phyloP scores from a whole-genome alignment of 1,140 invertebrate genomes.

The Idris sp. region DNA sequence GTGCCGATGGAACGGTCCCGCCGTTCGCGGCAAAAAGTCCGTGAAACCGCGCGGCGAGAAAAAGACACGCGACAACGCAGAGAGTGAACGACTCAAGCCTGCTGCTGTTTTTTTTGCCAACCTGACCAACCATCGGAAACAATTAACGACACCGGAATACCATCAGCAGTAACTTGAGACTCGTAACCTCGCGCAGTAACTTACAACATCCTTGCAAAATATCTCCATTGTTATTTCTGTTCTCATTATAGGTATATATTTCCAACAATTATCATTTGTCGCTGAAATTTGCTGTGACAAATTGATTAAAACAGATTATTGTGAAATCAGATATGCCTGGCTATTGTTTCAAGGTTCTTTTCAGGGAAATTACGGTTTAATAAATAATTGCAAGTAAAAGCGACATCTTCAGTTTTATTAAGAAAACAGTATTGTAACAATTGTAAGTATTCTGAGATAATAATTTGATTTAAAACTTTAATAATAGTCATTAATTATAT shows the following conservation, averaged over 20 bases:
- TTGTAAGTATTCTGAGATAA: no score
- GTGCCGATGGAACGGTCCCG: slow-evolving; percentile 40
- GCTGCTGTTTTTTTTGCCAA: slow-evolving; percentile 42
- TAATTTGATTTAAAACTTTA: no score
- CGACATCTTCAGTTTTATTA: no score
- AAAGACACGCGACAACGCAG: no score
- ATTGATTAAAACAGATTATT: slow-evolving; percentile 42
- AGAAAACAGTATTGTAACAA: no score
- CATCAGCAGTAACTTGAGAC: slow-evolving; percentile 33
- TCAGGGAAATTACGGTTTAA: slow-evolving; percentile 25
- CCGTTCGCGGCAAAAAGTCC: slow-evolving; percentile 44
- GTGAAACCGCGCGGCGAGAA: slow-evolving; percentile 40
- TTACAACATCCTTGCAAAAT: slow-evolving; percentile 45
- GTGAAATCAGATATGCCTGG: slow-evolving; percentile 11
- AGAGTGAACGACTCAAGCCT: no score
- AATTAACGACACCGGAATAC: slow-evolving; percentile 59
- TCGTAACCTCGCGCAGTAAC: no score
- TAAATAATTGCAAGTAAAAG: no score
- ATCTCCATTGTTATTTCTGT: slow-evolving; percentile 47
- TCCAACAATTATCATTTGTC: no score
- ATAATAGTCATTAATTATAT: no score
- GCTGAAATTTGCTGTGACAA: slow-evolving; percentile 27
- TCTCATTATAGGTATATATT: no score
- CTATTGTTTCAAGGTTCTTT: slow-evolving; percentile 15
- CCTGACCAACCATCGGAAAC: slow-evolving; percentile 57